Evolutionary conservation across 1,140 invertebrate genomes (phyloP).

Genomic region (Matsumurasca onukii): DNA sequence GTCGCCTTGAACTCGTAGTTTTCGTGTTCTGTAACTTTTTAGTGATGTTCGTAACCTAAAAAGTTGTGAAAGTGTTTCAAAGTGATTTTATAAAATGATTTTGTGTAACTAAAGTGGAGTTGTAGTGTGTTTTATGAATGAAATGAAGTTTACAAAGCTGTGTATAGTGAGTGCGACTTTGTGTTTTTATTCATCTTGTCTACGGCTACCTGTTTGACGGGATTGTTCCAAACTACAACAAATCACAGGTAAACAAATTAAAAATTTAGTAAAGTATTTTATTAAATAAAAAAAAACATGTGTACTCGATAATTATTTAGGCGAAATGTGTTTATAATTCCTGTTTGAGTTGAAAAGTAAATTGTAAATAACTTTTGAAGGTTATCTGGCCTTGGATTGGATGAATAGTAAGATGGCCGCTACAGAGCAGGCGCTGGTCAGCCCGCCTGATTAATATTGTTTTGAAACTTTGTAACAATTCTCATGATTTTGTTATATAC

Average conservation of each 20-base stretch:
- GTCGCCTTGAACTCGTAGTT: conserved; percentile 9
- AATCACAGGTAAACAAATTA: conserved; percentile 28
- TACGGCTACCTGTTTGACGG: conserved; percentile 35
- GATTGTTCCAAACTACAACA: too few species aligned
- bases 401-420: conserved; percentile 25
- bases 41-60: conserved; percentile 4
- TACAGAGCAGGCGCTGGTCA: conserved; percentile 13
- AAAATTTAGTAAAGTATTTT: neutral
- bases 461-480: too few species aligned
- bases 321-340: neutral
- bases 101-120: conserved; percentile 23
- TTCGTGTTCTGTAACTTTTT: neutral
- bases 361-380: conserved; percentile 15
- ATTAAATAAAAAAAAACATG: neutral
- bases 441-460: conserved; percentile 1
- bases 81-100: neutral
- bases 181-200: conserved; percentile 33
- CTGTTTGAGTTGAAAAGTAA: neutral
- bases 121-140: neutral
- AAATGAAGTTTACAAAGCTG: conserved; percentile 33
- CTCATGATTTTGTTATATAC: too few species aligned
- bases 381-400: conserved; percentile 24
- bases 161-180: conserved; percentile 32
- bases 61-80: conserved; percentile 10
- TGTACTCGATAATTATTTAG: neutral